phyloP scores from a whole-genome alignment of 2,113 vertebrate species.

The Amphilophus citrinellus region DNA sequence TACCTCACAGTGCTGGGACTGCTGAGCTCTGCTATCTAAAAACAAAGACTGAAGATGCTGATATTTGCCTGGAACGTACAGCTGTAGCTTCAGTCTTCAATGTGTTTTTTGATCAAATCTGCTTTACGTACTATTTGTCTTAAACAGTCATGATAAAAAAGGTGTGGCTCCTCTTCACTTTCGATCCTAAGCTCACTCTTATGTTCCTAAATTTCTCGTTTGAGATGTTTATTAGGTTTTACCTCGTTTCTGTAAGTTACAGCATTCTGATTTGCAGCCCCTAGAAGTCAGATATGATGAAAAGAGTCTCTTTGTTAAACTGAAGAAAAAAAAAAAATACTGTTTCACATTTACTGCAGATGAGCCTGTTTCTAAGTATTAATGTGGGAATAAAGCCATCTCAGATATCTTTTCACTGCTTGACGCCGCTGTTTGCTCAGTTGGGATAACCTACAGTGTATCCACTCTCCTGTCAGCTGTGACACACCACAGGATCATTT shows the following conservation, averaged over 20 bases:
- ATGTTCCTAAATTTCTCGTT: neutral
- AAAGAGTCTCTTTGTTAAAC: constrained; percentile 2
- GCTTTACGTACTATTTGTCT: no score
- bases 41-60: neutral
- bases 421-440: constrained; percentile 51
- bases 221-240: neutral
- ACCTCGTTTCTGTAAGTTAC: neutral
- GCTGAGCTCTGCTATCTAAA: no score
- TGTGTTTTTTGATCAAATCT: no score
- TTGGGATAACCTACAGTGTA: constrained; percentile 49
- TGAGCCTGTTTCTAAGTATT: neutral
- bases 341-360: neutral
- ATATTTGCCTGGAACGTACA: neutral
- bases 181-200: neutral
- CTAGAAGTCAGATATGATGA: neutral
- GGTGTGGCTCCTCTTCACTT: neutral
- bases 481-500: constrained; percentile 60
- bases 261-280: neutral
- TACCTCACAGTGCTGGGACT: no score
- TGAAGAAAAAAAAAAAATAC: neutral
- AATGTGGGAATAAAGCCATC: constrained; percentile 16
- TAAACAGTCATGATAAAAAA: neutral
- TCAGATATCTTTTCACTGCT: constrained; percentile 20
- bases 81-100: neutral
- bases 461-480: constrained; percentile 40